Conservation (phyloP, 2,888 invertebrate genomes). For the Amphipyra tragopoginis region DNA sequence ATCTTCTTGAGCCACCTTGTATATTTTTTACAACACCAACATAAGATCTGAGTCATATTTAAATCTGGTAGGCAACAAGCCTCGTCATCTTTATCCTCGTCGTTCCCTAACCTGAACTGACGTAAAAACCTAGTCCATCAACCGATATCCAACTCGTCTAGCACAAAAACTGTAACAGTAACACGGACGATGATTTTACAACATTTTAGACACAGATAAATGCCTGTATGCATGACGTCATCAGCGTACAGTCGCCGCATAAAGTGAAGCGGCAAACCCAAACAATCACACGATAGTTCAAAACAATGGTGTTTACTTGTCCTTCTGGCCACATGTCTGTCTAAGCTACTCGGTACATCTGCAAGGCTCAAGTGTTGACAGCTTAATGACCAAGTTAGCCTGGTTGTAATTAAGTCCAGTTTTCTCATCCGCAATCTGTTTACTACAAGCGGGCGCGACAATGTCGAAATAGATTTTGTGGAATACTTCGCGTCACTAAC, state of each 20-base stretch:
- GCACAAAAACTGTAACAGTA: conserved; percentile 43
- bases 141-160: conserved; percentile 25
- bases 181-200: conserved; percentile 43
- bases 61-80: conserved; percentile 4
- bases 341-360: conserved; percentile 55
- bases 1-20: no score
- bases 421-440: conserved; percentile 61
- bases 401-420: conserved; percentile 63
- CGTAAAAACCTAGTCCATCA: conserved; percentile 41
- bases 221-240: conserved; percentile 47
- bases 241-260: conserved; percentile 44
- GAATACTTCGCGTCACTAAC: conserved; percentile 7
- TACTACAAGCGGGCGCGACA: conserved; percentile 39
- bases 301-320: conserved; percentile 65
- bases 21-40: no score
- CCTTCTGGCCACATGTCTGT: conserved; percentile 69
- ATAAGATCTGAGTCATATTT: not conserved
- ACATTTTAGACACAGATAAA: conserved; percentile 42
- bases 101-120: conserved; percentile 17
- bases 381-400: conserved; percentile 67
- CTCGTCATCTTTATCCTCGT: conserved; percentile 9
- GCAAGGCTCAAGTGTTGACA: conserved; percentile 72
- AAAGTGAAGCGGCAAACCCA: conserved; percentile 66
- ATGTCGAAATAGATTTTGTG: conserved; percentile 43
- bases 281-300: conserved; percentile 75